A percentile compares a stretch with the other conserved stretches of the same genome.
These are phyloP conservation scores for Itoplectis maculator DNA, from an alignment of 2,888 invertebrate species.

Conservation along the genomic window DNA sequence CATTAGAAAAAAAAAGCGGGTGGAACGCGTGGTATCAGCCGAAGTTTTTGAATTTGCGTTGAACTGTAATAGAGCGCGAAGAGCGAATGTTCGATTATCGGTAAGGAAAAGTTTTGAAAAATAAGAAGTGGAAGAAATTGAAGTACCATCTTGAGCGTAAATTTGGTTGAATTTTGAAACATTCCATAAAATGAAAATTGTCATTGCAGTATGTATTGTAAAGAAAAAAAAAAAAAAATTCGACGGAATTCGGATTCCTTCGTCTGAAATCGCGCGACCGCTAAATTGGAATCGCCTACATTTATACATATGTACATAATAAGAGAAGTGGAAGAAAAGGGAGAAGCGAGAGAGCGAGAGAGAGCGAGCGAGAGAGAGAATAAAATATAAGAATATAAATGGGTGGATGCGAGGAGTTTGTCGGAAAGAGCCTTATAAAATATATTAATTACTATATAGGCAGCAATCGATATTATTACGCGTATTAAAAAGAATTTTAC, in stretches of 20 bases:
- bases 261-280: conserved; percentile 54
- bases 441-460: conserved; percentile 60
- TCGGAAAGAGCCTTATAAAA: conserved; percentile 69
- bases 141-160: not conserved
- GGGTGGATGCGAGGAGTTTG: conserved; percentile 52
- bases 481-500: conserved; percentile 58
- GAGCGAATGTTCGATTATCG: not conserved
- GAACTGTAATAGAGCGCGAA: not conserved
- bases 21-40: conserved; percentile 47
- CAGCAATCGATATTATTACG: conserved; percentile 70
- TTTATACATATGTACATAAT: conserved; percentile 70
- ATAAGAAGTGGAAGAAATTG: not conserved
- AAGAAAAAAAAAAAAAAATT: not conserved
- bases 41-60: conserved; percentile 49
- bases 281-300: conserved; percentile 67
- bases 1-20: conserved; percentile 42
- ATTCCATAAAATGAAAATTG: conserved; percentile 36
- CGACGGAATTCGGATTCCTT: conserved; percentile 49
- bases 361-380: conserved; percentile 40
- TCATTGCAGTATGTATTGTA: not conserved
- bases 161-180: conserved; percentile 29
- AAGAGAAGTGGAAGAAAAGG: conserved; percentile 36
- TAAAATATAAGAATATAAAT: conserved; percentile 48
- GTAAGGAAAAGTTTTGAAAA: not conserved
- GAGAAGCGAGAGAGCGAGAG: conserved; percentile 37